phyloP scores from a whole-genome alignment of 1,140 invertebrate species.

The Trissolcus basalis region DNA sequence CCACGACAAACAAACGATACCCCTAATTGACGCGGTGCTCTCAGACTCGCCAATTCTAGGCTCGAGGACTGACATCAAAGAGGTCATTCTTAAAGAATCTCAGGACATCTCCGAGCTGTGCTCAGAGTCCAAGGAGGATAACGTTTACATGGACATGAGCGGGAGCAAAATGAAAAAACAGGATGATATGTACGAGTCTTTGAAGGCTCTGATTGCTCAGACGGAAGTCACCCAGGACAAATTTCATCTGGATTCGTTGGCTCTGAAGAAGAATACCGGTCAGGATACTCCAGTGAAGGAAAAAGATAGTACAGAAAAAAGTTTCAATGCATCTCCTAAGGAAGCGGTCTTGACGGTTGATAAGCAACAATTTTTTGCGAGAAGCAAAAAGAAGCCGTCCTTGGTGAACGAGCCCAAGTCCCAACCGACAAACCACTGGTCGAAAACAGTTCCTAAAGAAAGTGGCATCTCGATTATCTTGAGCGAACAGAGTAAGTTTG shows the following conservation, averaged over 20 bases:
- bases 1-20: slow-evolving; percentile 59
- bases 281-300: slow-evolving; percentile 3
- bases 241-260: neutral
- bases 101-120: slow-evolving; percentile 18
- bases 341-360: slow-evolving; percentile 37
- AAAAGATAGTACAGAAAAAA: neutral
- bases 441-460: slow-evolving; percentile 65
- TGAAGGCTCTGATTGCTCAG: slow-evolving; percentile 15
- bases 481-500: slow-evolving; percentile 61
- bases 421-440: slow-evolving; percentile 50
- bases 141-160: slow-evolving; percentile 70
- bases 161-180: slow-evolving; percentile 53
- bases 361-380: slow-evolving; percentile 69
- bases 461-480: slow-evolving; percentile 67
- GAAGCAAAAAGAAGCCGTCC: slow-evolving; percentile 79
- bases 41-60: slow-evolving; percentile 68
- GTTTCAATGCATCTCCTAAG: neutral
- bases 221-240: slow-evolving; percentile 13
- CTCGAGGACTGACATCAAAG: slow-evolving; percentile 54
- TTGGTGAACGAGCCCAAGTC: slow-evolving; percentile 76
- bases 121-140: slow-evolving; percentile 59
- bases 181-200: slow-evolving; percentile 50
- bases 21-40: slow-evolving; percentile 67
- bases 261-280: neutral
- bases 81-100: slow-evolving; percentile 27